A percentile compares a stretch with the other conserved stretches of the same genome.
phyloP scores from a whole-genome alignment of 1,140 invertebrate genomes.

The Drosophila carrolli region DNA sequence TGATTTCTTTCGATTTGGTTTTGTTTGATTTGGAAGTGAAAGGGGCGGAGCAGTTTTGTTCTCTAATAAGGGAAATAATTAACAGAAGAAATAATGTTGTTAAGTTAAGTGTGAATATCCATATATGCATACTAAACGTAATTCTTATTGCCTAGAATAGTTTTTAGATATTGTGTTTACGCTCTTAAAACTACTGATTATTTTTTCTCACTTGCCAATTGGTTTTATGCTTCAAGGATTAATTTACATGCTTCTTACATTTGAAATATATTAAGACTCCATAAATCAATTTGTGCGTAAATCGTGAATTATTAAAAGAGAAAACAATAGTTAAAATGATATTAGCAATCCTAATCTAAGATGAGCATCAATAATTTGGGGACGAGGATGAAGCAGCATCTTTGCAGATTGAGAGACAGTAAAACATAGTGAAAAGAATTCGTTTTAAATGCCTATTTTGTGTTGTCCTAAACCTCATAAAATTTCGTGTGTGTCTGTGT shows the following conservation, averaged over 20 bases:
- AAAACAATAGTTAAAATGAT: constrained; percentile 36
- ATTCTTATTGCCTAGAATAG: constrained; percentile 46
- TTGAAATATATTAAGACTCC: constrained; percentile 16
- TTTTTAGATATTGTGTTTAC: constrained; percentile 51
- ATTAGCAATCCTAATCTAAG: constrained; percentile 20
- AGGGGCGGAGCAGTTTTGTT: constrained; percentile 43
- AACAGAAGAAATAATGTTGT: constrained; percentile 17
- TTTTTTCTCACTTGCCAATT: constrained; percentile 33
- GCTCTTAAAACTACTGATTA: constrained; percentile 57
- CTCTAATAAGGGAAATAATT: constrained; percentile 23
- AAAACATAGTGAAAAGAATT: constrained; percentile 21
- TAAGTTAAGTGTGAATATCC: constrained; percentile 43
- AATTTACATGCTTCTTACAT: constrained; percentile 30
- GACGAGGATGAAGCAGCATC: constrained; percentile 24
- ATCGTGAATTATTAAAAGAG: constrained; percentile 35
- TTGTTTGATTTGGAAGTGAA: constrained; percentile 12
- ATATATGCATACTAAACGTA: constrained; percentile 47
- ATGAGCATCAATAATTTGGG: constrained; percentile 42
- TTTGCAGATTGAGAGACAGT: constrained; percentile 24
- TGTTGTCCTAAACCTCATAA: constrained; percentile 69
- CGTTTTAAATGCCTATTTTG: constrained; percentile 73
- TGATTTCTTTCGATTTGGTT: constrained; percentile 23
- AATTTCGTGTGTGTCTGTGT: constrained; percentile 54
- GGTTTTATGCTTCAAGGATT: constrained; percentile 19
- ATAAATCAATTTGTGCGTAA: constrained; percentile 36